Evolutionary conservation across 2,113 vertebrate species (phyloP), one percentile per base, ranked within the genome.

Genomic region (Phalacrocorax pelagicus): DNA sequence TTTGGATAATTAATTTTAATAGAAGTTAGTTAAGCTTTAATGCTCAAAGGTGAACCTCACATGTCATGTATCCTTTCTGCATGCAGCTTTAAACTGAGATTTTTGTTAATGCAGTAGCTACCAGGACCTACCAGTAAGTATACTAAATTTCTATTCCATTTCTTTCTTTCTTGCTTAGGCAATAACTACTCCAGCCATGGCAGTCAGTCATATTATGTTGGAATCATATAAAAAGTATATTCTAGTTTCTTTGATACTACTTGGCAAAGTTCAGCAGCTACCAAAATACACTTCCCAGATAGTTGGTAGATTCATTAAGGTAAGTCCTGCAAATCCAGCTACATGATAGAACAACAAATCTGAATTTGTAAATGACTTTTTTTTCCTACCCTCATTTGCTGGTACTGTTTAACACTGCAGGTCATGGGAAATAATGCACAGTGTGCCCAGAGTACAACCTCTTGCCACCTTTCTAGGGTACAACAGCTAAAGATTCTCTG

Each of bases 171-270:
- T 94, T 74, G 40, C 61, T 79, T 94, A 99, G 99, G 99, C 99
- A 94, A 99, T 99, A 98, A 99, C 99, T 97, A 99, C 99, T 98
- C 99, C 99, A 86, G 99, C 99, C 92, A 99, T 99, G 99, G 99
- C 99, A 10, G 99, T 99, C 98, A 99, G 99, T 97, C 99, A 99
- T 97, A 99, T 99, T 98, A 99, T 99, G 99, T 98, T 99, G 98
- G 99, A 99, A 98, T 99, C 99, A 4, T 99, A 99, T 97, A 99
- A 99, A 98, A 99, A 99, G 97, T 99, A 99, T 98, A 99, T 99
- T 95, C 97, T 99, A 98, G 99, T 99, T 95, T 99, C 99, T 57
- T 99, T 99, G 97, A 99, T 99, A 97, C 98, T 99, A 69, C 99
- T 99, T 62, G 99, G 99, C 92, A 99, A 99, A 98, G 99, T 99